Conservation (phyloP, 2,797 vertebrate genomes). For the Hippocampus kuda region DNA sequence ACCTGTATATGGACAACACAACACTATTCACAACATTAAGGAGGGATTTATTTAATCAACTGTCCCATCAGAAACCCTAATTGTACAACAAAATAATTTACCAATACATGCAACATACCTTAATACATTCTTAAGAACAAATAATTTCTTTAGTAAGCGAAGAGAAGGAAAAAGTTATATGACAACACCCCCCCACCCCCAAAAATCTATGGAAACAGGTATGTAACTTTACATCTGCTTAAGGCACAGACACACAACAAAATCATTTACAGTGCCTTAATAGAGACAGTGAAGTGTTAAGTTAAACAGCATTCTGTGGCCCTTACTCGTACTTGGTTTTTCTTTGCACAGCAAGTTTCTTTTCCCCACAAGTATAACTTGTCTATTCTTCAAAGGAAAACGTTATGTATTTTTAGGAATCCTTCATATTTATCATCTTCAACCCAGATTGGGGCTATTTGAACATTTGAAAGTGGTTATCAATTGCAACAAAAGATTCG, state of each 20-base stretch:
- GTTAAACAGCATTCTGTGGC: not conserved
- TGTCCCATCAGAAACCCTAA: slow-evolving; percentile 21
- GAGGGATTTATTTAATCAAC: slow-evolving; percentile 31
- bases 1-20: not conserved
- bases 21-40: not conserved
- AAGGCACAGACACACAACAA: slow-evolving; percentile 18
- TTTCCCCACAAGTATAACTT: not conserved
- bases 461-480: not conserved
- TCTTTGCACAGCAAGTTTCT: not conserved
- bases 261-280: slow-evolving; percentile 2
- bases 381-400: not conserved
- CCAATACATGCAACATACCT: slow-evolving; percentile 39
- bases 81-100: slow-evolving; percentile 28
- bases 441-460: not conserved
- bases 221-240: not conserved
- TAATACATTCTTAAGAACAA: slow-evolving; percentile 18
- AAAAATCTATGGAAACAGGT: slow-evolving; percentile 11
- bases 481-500: not conserved
- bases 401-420: not conserved
- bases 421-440: not conserved
- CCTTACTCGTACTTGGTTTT: not conserved
- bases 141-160: slow-evolving; percentile 9
- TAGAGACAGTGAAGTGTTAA: not conserved
- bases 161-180: slow-evolving; percentile 3
- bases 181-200: not conserved